Percentiles rank a stretch among this genome's conserved stretches.
Evolutionary conservation across 2,888 invertebrate species (phyloP).

Genomic region (Acleris literana): DNA sequence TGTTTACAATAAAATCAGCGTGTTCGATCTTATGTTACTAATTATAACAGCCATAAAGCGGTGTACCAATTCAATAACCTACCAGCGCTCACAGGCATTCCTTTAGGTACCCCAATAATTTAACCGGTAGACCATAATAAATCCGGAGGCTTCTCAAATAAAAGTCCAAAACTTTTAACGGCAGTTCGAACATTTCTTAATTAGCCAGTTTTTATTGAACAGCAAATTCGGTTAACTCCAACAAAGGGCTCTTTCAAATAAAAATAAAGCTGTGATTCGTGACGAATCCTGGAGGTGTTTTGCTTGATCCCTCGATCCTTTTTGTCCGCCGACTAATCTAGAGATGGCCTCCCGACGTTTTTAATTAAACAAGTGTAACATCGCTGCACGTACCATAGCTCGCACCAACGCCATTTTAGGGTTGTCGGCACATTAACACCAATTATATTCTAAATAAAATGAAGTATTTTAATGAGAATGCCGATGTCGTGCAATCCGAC

Average conservation of each 20-base stretch:
- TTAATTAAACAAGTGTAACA: slow-evolving; percentile 82
- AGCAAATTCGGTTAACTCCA: slow-evolving; percentile 80
- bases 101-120: slow-evolving; percentile 47
- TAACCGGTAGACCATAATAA: slow-evolving; percentile 57
- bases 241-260: slow-evolving; percentile 79
- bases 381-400: slow-evolving; percentile 72
- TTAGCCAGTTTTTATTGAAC: slow-evolving; percentile 78
- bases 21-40: slow-evolving; percentile 37
- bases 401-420: slow-evolving; percentile 52
- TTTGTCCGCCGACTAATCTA: slow-evolving; percentile 80
- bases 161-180: slow-evolving; percentile 67
- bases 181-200: slow-evolving; percentile 79
- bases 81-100: slow-evolving; percentile 32
- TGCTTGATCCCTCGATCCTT: slow-evolving; percentile 75
- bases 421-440: slow-evolving; percentile 52
- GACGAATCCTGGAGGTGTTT: slow-evolving; percentile 81
- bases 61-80: slow-evolving; percentile 32
- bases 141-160: slow-evolving; percentile 59
- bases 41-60: slow-evolving; percentile 37
- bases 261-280: slow-evolving; percentile 79
- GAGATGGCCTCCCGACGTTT: slow-evolving; percentile 72
- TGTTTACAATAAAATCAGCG: slow-evolving; percentile 25
- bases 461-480: slow-evolving; percentile 48
- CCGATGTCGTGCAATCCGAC: slow-evolving; percentile 47
- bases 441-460: slow-evolving; percentile 48